Evolutionary conservation across 2,888 invertebrate genomes (phyloP), one percentile per base, ranked within the genome.

Genomic region (Lasioglossum leucozonium): DNA sequence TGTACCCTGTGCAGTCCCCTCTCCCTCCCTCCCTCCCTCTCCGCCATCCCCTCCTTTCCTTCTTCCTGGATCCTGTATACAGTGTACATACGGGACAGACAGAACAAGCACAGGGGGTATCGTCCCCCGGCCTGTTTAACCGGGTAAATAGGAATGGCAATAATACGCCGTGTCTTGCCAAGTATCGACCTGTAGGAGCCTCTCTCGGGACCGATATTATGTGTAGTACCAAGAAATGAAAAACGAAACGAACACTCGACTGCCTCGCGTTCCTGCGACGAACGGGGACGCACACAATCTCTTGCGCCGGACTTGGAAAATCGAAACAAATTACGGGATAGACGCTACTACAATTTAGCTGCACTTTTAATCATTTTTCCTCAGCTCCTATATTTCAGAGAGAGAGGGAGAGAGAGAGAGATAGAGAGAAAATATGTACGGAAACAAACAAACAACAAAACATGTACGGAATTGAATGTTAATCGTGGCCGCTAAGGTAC

Each of bases 71-170:
- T 72, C n/a, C 58, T 79, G 81, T 87, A 87, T 74, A 80, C 69
- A 87, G 72, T 81, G 81, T 85, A 87, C 79, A 80, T 73, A 87
- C 77, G n/a, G 44, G 77, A 67, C 40, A 13, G 77, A 75, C 47
- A 13, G 77, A 72, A 78, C 75, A 72, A 78, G 72, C 77, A 72
- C 75, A 75, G 82, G 72, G 40, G 55, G 44, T 67, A 34, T 16
- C 47, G 18, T 47, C 34, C 47, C 8, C 22, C 44, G 10, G 34
- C 65, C 85, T 91, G 91, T 90, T 90, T 91, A 85, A 80, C 82
- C 84, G 78, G 69, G 86, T 73, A 90, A 90, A 89, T 88, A 89
- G 91, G 85, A 90, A 91, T 82, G 84, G 85, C 91, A 91, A 90
- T 90, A 91, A 90, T 90, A 88, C 86, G 78, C 82, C 77, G 85